Evolutionary conservation across 2,113 vertebrate genomes (phyloP).

Genomic region (Trogon surrucura): DNA sequence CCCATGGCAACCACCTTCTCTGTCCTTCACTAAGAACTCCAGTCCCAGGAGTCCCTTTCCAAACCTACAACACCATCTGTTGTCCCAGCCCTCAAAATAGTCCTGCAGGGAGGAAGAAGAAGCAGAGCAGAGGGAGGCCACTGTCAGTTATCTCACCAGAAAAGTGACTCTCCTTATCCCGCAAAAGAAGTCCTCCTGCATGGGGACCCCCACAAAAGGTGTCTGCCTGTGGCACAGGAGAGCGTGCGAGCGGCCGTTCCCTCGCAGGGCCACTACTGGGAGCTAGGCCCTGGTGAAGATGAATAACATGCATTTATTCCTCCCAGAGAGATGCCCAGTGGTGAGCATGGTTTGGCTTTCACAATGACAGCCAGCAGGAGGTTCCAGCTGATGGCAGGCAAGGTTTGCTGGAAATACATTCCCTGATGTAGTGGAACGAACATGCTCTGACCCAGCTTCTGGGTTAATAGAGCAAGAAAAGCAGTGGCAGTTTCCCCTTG

Average conservation of each 20-base stretch:
- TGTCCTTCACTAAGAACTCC: not conserved
- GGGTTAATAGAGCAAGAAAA: not conserved
- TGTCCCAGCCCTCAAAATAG: not conserved
- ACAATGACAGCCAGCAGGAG: not conserved
- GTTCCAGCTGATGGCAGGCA: not conserved
- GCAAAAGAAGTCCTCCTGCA: not conserved
- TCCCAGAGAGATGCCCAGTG: not conserved
- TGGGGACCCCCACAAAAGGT: not conserved
- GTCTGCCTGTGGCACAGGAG: not conserved
- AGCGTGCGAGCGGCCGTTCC: fast-evolving
- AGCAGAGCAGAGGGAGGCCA: not conserved
- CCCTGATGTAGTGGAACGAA: not conserved
- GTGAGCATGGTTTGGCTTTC: not conserved
- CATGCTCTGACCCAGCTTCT: not conserved
- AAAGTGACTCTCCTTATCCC: not conserved
- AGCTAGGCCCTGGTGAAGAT: not conserved
- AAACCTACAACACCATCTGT: not conserved
- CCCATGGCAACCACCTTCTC: not conserved
- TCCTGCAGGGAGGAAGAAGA: not conserved
- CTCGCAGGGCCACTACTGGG: not conserved
- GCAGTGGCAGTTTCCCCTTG: not conserved
- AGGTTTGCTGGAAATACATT: not conserved
- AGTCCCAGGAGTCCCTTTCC: not conserved
- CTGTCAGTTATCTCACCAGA: not conserved
- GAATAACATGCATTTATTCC: not conserved